These are phyloP conservation scores for Epinephelus cyanopodus DNA, from an alignment of 2,113 vertebrate species.

Conservation along the genomic window DNA sequence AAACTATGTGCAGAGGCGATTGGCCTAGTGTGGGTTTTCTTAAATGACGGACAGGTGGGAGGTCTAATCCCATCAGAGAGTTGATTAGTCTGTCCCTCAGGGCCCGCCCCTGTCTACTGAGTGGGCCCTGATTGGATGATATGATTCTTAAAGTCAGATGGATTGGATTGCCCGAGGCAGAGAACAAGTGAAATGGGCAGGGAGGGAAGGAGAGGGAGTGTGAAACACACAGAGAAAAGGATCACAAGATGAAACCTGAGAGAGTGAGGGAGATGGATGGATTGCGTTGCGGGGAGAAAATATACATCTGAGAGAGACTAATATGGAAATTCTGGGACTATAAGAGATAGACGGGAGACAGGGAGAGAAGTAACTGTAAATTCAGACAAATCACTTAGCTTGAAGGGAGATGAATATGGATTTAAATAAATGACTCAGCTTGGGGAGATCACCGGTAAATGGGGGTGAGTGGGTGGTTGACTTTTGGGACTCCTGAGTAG, in stretches of 20 bases:
- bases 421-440: slow-evolving; percentile 76
- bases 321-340: slow-evolving; percentile 59
- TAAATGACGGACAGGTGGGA: slow-evolving; percentile 77
- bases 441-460: slow-evolving; percentile 57
- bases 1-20: slow-evolving; percentile 62
- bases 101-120: slow-evolving; percentile 75
- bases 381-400: slow-evolving; percentile 76
- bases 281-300: slow-evolving; percentile 46
- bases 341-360: slow-evolving; percentile 58
- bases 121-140: slow-evolving; percentile 80
- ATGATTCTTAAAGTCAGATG: slow-evolving; percentile 78
- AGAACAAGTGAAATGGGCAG: slow-evolving; percentile 50
- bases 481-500: slow-evolving; percentile 50
- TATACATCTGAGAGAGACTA: slow-evolving; percentile 69
- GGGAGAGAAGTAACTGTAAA: slow-evolving; percentile 63
- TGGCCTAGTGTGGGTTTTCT: slow-evolving; percentile 63
- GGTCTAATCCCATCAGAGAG: slow-evolving; percentile 77
- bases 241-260: slow-evolving; percentile 66
- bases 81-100: slow-evolving; percentile 71
- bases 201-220: slow-evolving; percentile 31
- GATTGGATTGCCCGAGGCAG: slow-evolving; percentile 72
- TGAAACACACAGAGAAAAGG: slow-evolving; percentile 51
- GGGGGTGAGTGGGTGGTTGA: slow-evolving; percentile 65
- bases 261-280: slow-evolving; percentile 66
- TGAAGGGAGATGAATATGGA: slow-evolving; percentile 71